Percentiles rank a stretch among this genome's conserved stretches.
Evolutionary conservation across 2,797 vertebrate genomes (phyloP).

Genomic region (Tinamus major): DNA sequence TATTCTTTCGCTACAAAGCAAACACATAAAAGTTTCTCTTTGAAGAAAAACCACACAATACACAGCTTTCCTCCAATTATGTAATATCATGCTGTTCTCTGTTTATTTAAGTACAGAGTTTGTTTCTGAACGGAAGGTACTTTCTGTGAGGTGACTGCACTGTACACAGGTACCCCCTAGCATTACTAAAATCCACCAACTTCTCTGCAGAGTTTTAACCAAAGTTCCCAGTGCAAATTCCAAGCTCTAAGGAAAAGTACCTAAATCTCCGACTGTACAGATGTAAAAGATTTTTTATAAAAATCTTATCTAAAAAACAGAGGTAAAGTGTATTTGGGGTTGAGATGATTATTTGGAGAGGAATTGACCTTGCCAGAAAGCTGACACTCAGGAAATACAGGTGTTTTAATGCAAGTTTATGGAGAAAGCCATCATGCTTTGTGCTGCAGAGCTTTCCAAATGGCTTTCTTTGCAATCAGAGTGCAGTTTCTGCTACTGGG

Average conservation of each 20-base stretch:
- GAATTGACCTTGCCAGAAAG: neutral
- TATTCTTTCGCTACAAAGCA: neutral
- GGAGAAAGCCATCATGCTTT: neutral
- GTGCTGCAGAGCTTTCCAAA: slow-evolving; percentile 12
- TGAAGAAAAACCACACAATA: slow-evolving; percentile 13
- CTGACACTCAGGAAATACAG: neutral
- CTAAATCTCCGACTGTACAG: neutral
- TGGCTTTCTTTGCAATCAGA: neutral
- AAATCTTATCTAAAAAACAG: neutral
- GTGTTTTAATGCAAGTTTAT: neutral
- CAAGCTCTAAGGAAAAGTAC: neutral
- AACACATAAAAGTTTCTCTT: neutral
- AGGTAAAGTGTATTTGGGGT: neutral
- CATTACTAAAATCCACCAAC: neutral
- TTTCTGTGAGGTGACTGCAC: neutral
- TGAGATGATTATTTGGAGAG: neutral
- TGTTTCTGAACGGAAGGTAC: neutral
- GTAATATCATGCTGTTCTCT: neutral
- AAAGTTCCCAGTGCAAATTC: neutral
- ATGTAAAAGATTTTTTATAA: neutral
- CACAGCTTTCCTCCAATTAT: neutral
- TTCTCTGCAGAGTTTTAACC: neutral
- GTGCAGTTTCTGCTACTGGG: neutral
- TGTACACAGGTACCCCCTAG: neutral
- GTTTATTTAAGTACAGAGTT: neutral